Evolutionary conservation across 2,888 invertebrate genomes (phyloP).

Genomic region (Synanthedon vespiformis): DNA sequence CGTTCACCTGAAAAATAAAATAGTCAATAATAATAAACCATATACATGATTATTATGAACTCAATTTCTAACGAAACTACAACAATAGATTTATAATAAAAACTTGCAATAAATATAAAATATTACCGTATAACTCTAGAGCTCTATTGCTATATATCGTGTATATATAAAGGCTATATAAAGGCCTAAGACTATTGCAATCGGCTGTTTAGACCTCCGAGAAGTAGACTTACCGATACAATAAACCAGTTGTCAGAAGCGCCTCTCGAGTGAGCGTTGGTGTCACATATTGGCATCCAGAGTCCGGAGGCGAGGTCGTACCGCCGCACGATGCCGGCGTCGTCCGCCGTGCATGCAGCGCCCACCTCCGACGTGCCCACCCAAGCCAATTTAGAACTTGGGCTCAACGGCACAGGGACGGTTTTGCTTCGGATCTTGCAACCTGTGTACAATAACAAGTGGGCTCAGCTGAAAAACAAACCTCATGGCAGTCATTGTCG

Average conservation of each 20-base stretch:
- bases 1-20: slow-evolving; percentile 70
- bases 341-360: slow-evolving; percentile 82
- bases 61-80: too few relatives aligned
- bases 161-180: too few relatives aligned
- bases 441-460: slow-evolving; percentile 19
- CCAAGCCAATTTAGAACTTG: slow-evolving; percentile 78
- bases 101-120: too few relatives aligned
- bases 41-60: too few relatives aligned
- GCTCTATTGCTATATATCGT: too few relatives aligned
- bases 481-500: neutral
- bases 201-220: too few relatives aligned
- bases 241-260: slow-evolving; percentile 58
- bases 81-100: too few relatives aligned
- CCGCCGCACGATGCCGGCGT: slow-evolving; percentile 79
- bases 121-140: too few relatives aligned
- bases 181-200: too few relatives aligned
- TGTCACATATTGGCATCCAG: slow-evolving; percentile 88
- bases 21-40: too few relatives aligned
- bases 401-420: slow-evolving; percentile 75
- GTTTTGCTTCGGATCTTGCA: slow-evolving; percentile 54
- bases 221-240: slow-evolving; percentile 63
- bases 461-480: neutral
- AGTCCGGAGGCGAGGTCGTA: slow-evolving; percentile 75
- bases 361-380: slow-evolving; percentile 85
- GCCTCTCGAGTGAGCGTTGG: slow-evolving; percentile 69